Conservation (phyloP, 2,888 invertebrate species). For the Hypercompe scribonia region DNA sequence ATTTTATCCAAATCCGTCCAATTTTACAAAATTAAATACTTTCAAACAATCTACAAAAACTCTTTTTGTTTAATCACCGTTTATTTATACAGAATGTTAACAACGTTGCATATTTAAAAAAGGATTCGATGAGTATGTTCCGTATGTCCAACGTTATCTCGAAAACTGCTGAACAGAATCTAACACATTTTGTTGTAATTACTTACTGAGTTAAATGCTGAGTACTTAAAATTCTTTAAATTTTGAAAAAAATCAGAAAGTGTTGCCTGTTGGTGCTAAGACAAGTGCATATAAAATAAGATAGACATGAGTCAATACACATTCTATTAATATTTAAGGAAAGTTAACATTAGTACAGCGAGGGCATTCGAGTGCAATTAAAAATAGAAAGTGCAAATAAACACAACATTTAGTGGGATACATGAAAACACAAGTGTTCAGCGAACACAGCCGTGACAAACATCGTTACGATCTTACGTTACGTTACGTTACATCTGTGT, state of each 20-base stretch:
- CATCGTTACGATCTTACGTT: neutral
- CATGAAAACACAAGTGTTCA: slow-evolving; percentile 10
- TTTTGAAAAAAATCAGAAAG: neutral
- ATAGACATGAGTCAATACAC: neutral
- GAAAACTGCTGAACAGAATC: neutral
- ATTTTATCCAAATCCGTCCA: neutral
- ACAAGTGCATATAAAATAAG: neutral
- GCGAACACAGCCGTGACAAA: neutral
- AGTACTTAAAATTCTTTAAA: neutral
- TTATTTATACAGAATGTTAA: no score
- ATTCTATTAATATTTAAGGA: neutral
- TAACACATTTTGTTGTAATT: neutral
- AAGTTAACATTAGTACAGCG: slow-evolving; percentile 11
- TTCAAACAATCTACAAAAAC: neutral
- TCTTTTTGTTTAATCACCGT: neutral
- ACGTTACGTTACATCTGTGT: slow-evolving; percentile 9
- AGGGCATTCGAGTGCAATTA: slow-evolving; percentile 13
- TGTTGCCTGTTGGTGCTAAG: neutral
- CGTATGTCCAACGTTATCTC: no score
- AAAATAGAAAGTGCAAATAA: slow-evolving; percentile 12
- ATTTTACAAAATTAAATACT: neutral
- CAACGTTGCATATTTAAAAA: neutral
- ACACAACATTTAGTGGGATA: slow-evolving; percentile 1
- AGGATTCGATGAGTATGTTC: neutral
- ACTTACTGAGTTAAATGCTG: neutral